Base-by-base conservation (phyloP, 1,140 invertebrate species). In the Drosophila eugracilis region DNA sequence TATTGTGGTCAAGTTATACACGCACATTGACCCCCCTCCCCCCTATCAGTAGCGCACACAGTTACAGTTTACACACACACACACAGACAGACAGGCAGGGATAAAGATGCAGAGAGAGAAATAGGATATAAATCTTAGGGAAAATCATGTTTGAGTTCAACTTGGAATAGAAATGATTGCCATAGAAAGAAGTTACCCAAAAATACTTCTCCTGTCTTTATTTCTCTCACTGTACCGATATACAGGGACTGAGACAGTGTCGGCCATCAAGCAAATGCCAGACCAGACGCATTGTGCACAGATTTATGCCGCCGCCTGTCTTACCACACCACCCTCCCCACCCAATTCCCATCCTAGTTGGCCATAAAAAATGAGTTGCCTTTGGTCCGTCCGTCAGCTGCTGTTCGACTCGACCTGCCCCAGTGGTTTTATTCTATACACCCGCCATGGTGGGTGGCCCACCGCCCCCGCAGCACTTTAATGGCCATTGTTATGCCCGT, bases 211-310 rank as follows among this genome's bases (percentile, higher is more conserved):
- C 30, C 4, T 10, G 30, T 12, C 10, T 4, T 12, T 32, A 0
- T 12, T 30, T 44, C 1, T 24, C 15, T 45, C 24, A 28, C 14
- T 45, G 44, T 17, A 39, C 10, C 1, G 19, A 48, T 24, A 30
- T 10, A n/a, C n/a, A 12, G 30, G 10, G 17, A 24, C 17, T 44
- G 44, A 26, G 26, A 9, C 26, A 24, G 70, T 28, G 65, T 36
- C 53, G 65, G 37, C 53, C 75, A 78, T 78, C 75, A 78, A 67
- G 60, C 67, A 57, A 78, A 69, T 59, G 75, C 76, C 76, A 78
- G 53, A 67, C 76, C 76, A 78, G 53, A 67, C 60, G 70, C 75
- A 78, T 60, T 74, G 76, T 74, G 76, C 75, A 78, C 75, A 78
- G 76, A 78, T 78, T 78, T 78, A 78, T 78, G 69, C 60, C 62